Evolutionary conservation across 2,797 vertebrate species (phyloP).

Genomic region (Gadopsis bispinosus): DNA sequence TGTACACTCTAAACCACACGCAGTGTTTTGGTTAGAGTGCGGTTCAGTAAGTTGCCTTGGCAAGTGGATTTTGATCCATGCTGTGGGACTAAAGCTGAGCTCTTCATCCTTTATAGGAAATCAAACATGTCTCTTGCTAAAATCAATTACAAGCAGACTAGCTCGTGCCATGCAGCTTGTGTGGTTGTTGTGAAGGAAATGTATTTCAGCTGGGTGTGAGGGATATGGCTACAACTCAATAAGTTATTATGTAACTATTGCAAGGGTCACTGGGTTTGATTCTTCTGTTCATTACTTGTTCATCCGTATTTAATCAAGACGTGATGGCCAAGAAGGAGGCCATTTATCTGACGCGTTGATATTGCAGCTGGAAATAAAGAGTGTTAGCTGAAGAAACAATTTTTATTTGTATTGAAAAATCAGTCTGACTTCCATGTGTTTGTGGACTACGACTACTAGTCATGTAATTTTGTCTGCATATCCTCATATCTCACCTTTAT

Average conservation of each 20-base stretch:
- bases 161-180: conserved; percentile 22
- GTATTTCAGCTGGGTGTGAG: conserved; percentile 49
- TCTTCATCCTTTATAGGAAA: conserved; percentile 40
- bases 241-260: conserved; percentile 30
- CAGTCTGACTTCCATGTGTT: background rate
- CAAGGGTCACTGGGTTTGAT: conserved; percentile 45
- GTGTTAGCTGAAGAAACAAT: background rate
- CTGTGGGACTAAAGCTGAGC: conserved; percentile 31
- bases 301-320: conserved; percentile 16
- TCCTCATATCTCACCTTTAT: background rate
- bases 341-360: background rate
- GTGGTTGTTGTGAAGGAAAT: conserved; percentile 29
- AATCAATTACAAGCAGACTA: conserved; percentile 29
- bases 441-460: background rate
- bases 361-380: conserved; percentile 1
- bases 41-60: conserved; percentile 30
- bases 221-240: conserved; percentile 22
- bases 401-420: background rate
- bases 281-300: background rate
- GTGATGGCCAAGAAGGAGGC: background rate
- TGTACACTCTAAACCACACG: conserved; percentile 43
- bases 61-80: conserved; percentile 34
- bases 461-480: background rate
- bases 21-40: conserved; percentile 47
- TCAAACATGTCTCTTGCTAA: conserved; percentile 26